Evolutionary conservation across 2,113 vertebrate species (phyloP).

Genomic region (Pelodiscus sinensis): DNA sequence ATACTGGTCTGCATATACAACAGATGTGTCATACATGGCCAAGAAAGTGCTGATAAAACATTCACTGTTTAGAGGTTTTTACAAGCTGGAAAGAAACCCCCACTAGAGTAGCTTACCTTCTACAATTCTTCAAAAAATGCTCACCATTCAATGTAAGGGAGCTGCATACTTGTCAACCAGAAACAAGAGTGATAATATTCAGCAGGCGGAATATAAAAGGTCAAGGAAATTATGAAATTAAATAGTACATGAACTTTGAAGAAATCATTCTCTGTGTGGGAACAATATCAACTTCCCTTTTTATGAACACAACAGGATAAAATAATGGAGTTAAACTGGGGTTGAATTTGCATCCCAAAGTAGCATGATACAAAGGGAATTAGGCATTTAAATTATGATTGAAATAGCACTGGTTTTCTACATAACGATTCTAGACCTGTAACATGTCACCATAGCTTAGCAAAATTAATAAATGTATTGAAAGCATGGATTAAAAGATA

Average conservation of each 20-base stretch:
- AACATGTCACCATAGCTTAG: not conserved
- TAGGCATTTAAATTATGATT: not conserved
- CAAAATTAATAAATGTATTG: not conserved
- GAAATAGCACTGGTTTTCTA: not conserved
- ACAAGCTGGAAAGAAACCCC: not conserved
- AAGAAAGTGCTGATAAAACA: constrained; percentile 48
- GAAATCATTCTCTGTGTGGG: not conserved
- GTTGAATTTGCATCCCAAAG: not conserved
- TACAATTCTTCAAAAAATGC: constrained; percentile 15
- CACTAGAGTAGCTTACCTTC: constrained; percentile 19
- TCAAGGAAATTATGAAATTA: not conserved
- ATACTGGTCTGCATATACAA: constrained; percentile 16
- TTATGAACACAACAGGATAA: not conserved
- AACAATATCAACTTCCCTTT: not conserved
- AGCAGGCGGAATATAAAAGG: not conserved
- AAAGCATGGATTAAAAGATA: not conserved
- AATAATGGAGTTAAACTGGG: not conserved
- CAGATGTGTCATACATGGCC: not conserved
- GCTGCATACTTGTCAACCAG: not conserved
- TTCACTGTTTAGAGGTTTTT: constrained; percentile 17
- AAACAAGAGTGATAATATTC: not conserved
- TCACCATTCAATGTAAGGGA: not conserved
- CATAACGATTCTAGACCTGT: not conserved
- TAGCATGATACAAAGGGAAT: not conserved
- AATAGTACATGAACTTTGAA: not conserved